phyloP scores from a whole-genome alignment of 1,140 invertebrate genomes.

The Drosophila lowei region DNA sequence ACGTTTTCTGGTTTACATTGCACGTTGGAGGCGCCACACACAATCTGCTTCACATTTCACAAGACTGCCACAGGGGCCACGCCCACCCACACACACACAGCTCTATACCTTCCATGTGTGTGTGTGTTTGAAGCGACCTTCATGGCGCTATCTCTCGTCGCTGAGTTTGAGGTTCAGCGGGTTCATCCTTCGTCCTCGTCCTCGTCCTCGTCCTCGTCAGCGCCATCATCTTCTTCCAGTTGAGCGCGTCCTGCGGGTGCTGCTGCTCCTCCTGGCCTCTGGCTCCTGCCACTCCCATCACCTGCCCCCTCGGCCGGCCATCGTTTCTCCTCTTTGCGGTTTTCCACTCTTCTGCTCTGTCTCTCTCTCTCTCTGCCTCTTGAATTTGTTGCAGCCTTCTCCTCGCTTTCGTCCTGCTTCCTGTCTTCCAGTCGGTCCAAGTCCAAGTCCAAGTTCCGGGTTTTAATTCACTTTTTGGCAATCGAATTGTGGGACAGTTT shows the following conservation, averaged over 20 bases:
- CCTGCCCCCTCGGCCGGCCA: too few relatives aligned
- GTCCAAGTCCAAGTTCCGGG: constrained; percentile 22
- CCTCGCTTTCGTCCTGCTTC: not conserved
- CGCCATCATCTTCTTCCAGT: constrained; percentile 68
- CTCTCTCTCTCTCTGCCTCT: constrained; percentile 30
- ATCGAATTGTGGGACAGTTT: constrained; percentile 74
- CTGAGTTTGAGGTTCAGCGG: not conserved
- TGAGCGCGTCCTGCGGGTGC: constrained; percentile 63
- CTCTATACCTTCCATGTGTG: constrained; percentile 5
- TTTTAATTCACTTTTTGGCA: constrained; percentile 68
- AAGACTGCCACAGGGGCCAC: constrained; percentile 28
- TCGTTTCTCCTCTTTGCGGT: too few relatives aligned
- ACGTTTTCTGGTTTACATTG: constrained; percentile 72
- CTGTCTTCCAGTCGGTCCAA: constrained; percentile 3
- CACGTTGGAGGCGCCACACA: constrained; percentile 44
- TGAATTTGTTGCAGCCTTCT: constrained; percentile 11
- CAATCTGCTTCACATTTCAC: constrained; percentile 45
- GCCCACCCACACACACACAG: constrained; percentile 9
- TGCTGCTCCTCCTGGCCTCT: constrained; percentile 3
- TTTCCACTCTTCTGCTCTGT: not conserved
- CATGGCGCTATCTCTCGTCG: constrained; percentile 35
- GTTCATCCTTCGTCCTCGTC: constrained; percentile 23
- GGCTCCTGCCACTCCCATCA: too few relatives aligned
- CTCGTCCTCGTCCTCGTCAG: constrained; percentile 29
- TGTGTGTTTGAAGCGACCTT: constrained; percentile 35